A percentile compares a stretch with the other conserved stretches of the same genome.
Conservation (phyloP, 2,113 vertebrate species). For the Scomber japonicus region DNA sequence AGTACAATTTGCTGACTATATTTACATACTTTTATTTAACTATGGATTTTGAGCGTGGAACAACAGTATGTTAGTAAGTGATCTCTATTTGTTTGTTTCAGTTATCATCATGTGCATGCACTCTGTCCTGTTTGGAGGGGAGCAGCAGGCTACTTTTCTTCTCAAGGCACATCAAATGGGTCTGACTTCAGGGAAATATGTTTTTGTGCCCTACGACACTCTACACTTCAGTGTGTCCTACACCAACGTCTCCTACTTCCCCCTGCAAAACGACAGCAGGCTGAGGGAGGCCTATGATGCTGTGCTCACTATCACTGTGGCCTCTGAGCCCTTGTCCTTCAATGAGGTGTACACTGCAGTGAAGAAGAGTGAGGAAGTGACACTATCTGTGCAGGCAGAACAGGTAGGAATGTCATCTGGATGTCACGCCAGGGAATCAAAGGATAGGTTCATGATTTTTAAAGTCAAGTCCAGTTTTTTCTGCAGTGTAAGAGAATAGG, state of each 20-base stretch:
- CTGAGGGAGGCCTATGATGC: slow-evolving; percentile 91
- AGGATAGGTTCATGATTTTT: neutral
- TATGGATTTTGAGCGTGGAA: too few species aligned
- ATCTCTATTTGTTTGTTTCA: slow-evolving; percentile 72
- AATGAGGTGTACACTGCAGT: slow-evolving; percentile 86
- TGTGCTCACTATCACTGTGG: slow-evolving; percentile 92
- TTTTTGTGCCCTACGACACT: slow-evolving; percentile 92
- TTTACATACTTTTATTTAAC: too few species aligned
- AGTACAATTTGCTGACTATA: too few species aligned
- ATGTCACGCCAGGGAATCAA: neutral
- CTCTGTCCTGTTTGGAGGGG: slow-evolving; percentile 89
- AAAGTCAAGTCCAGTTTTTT: too few species aligned
- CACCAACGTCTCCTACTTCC: slow-evolving; percentile 84
- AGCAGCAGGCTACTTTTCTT: slow-evolving; percentile 88
- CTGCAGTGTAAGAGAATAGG: neutral
- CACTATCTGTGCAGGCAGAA: slow-evolving; percentile 57
- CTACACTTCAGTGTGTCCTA: slow-evolving; percentile 93
- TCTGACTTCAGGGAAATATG: slow-evolving; percentile 89
- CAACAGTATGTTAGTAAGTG: neutral
- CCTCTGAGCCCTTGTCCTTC: slow-evolving; percentile 89
- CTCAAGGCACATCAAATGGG: slow-evolving; percentile 90
- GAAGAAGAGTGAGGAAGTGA: slow-evolving; percentile 83
- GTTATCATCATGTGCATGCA: slow-evolving; percentile 96
- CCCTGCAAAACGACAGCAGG: slow-evolving; percentile 85
- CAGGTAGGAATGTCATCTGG: slow-evolving; percentile 66